Conservation (phyloP, 2,797 vertebrate genomes). For the Protosalanx chinensis region DNA sequence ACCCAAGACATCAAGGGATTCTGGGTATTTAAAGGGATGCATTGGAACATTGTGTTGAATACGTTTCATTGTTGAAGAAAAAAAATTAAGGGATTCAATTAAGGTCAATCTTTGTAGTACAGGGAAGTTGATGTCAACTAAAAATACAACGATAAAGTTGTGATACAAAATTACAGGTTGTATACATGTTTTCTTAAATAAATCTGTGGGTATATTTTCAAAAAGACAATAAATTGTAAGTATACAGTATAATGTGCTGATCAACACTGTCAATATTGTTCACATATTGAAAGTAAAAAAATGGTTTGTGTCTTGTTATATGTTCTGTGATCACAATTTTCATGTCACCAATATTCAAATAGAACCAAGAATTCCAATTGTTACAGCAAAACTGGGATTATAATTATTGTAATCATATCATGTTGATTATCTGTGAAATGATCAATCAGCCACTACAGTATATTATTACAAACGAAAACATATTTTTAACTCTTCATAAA, state of each 20-base stretch:
- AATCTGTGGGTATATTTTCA: conserved; percentile 84
- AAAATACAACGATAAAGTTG: conserved; percentile 76
- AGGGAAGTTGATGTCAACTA: conserved; percentile 67
- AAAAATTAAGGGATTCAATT: conserved; percentile 23
- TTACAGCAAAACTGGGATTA: no score
- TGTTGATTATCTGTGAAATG: no score
- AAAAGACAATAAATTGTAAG: conserved; percentile 78
- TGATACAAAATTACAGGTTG: conserved; percentile 79
- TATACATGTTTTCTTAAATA: conserved; percentile 80
- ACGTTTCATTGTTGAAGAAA: conserved; percentile 66
- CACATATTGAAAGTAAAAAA: not conserved
- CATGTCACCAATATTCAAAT: not conserved
- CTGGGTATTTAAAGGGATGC: conserved; percentile 57
- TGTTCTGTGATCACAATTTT: no score
- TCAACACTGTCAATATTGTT: not conserved
- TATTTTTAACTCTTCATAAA: no score
- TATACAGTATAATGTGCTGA: conserved; percentile 57
- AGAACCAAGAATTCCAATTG: not conserved
- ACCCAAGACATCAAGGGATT: conserved; percentile 37
- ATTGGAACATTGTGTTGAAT: conserved; percentile 64
- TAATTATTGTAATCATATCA: no score
- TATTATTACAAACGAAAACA: no score
- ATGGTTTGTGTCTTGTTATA: no score
- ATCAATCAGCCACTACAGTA: no score
- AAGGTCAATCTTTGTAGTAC: conserved; percentile 75